Conservation (phyloP, 2,888 invertebrate species). For the Leptarthrus brevirostris region DNA sequence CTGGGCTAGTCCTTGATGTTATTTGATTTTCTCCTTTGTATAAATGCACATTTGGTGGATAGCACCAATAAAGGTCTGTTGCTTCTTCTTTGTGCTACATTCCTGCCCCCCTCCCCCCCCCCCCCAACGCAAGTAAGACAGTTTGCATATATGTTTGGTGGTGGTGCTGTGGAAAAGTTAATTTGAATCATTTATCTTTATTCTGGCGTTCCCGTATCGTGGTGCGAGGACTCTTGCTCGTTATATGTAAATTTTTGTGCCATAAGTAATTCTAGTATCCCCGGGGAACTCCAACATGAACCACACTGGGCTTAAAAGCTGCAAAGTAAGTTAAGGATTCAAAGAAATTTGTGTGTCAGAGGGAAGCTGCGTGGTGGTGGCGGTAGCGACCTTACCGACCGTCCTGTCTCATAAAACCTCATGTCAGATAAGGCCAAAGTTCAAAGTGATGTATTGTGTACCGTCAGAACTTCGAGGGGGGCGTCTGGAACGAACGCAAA, state of each 20-base stretch:
- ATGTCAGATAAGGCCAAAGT: conserved; percentile 5
- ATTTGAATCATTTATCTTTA: conserved; percentile 27
- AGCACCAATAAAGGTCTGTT: background rate
- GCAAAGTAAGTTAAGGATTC: background rate
- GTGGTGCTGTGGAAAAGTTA: conserved; percentile 16
- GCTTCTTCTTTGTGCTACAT: background rate
- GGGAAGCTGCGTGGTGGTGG: background rate
- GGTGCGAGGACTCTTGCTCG: background rate
- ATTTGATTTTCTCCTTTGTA: conserved; percentile 11
- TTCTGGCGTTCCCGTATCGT: background rate
- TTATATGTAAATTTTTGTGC: conserved; percentile 12
- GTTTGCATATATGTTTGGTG: background rate
- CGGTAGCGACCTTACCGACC: background rate
- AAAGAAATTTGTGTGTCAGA: background rate
- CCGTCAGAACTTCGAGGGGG: background rate
- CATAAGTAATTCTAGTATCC: conserved; percentile 16
- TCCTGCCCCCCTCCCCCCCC: background rate
- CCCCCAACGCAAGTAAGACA: too few relatives aligned
- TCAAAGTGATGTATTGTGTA: background rate
- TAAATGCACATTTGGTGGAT: background rate
- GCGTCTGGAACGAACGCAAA: background rate
- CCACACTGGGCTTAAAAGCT: background rate
- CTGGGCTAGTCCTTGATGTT: conserved; percentile 1
- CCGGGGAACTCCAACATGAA: background rate
- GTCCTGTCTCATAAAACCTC: background rate